phyloP scores from a whole-genome alignment of 2,113 vertebrate species.

The Tyto alba region DNA sequence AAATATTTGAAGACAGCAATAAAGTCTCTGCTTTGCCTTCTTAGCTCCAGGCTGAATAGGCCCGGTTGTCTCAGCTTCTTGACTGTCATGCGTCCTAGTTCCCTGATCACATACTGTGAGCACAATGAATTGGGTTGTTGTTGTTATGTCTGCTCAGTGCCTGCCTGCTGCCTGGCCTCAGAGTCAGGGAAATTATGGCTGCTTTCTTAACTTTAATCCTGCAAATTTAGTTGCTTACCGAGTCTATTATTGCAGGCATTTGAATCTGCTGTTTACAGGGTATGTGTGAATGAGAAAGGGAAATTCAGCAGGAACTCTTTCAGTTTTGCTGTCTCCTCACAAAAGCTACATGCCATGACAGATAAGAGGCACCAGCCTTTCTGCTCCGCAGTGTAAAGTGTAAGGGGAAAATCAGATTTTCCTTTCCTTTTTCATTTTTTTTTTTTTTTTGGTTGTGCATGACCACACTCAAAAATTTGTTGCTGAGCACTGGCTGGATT shows the following conservation, averaged over 20 bases:
- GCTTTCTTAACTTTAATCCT: background rate
- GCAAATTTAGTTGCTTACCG: background rate
- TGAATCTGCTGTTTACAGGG: background rate
- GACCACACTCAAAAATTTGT: background rate
- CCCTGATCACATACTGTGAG: background rate
- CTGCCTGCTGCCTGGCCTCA: background rate
- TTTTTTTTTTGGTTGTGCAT: too few relatives aligned
- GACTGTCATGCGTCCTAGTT: background rate
- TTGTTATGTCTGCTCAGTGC: background rate
- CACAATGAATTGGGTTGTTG: background rate
- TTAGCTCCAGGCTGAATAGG: background rate
- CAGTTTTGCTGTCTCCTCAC: background rate
- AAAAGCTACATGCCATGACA: background rate
- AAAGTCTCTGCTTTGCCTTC: background rate
- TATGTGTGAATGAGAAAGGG: background rate
- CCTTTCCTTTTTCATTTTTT: too few relatives aligned
- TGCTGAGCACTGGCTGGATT: background rate
- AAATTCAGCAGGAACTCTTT: background rate
- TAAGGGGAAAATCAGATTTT: background rate
- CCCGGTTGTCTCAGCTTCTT: background rate
- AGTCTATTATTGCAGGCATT: background rate
- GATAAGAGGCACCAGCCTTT: background rate
- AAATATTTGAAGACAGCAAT: background rate
- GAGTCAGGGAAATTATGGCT: background rate
- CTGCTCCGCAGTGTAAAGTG: background rate